Percentiles rank a stretch among this genome's conserved stretches.
These are phyloP conservation scores for Uropetala carovei DNA, from an alignment of 2,888 invertebrate species.

Conservation along the genomic window DNA sequence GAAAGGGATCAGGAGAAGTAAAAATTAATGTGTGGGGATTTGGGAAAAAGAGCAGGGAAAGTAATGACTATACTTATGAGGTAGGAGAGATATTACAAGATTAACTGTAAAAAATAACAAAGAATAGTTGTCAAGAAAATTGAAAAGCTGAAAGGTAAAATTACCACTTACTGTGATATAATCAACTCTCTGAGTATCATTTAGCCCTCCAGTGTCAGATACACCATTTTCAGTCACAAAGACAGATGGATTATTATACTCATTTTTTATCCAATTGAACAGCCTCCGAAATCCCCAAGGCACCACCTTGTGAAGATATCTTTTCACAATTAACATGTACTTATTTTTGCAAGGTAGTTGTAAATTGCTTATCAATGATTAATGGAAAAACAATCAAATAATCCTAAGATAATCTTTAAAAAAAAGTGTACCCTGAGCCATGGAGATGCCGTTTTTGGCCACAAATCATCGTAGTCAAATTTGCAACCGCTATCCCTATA, in stretches of 20 bases:
- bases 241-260: slow-evolving; percentile 78
- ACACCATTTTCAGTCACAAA: slow-evolving; percentile 81
- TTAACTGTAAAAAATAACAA: neutral
- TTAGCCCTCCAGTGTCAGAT: slow-evolving; percentile 76
- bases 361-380: neutral
- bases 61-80: neutral
- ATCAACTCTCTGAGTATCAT: slow-evolving; percentile 77
- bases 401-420: neutral
- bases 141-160: neutral
- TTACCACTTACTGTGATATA: slow-evolving; percentile 75
- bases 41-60: too few relatives aligned
- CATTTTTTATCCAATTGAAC: slow-evolving; percentile 79
- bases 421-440: slow-evolving; percentile 76
- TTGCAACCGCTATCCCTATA: slow-evolving; percentile 75
- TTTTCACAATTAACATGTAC: neutral
- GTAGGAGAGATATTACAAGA: neutral
- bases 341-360: neutral
- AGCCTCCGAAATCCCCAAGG: slow-evolving; percentile 80
- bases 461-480: slow-evolving; percentile 75
- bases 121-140: neutral
- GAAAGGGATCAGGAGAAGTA: too few relatives aligned
- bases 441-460: slow-evolving; percentile 76
- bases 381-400: neutral
- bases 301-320: slow-evolving; percentile 74
- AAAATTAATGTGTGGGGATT: too few relatives aligned